Conservation (phyloP, 2,113 vertebrate genomes). For the Dendropsophus ebraccatus region DNA sequence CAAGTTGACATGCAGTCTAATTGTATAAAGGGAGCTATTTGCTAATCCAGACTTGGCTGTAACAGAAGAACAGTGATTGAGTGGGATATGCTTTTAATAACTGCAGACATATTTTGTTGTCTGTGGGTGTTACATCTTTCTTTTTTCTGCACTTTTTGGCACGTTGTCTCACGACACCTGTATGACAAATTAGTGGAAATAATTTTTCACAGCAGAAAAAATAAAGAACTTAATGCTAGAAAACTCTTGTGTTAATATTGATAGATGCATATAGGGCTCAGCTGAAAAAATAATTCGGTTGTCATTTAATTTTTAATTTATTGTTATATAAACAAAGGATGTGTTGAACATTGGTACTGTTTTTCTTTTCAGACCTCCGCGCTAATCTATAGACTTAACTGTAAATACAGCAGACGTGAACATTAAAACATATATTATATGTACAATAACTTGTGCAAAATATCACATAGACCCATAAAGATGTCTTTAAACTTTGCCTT, state of each 20-base stretch:
- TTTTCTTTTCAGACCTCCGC: neutral
- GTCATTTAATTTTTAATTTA: neutral
- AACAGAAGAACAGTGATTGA: constrained; percentile 67
- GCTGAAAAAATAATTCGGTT: constrained; percentile 38
- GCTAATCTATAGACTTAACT: neutral
- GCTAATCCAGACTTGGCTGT: constrained; percentile 83
- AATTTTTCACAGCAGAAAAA: constrained; percentile 68
- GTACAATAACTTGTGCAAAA: neutral
- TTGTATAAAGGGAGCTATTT: constrained; percentile 77
- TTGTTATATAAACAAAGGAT: constrained; percentile 7
- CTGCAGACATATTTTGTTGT: constrained; percentile 75
- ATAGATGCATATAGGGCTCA: constrained; percentile 34
- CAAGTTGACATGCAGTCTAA: constrained; percentile 70
- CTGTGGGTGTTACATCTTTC: constrained; percentile 75
- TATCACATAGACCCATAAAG: neutral
- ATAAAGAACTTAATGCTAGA: constrained; percentile 53
- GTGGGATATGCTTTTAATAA: constrained; percentile 69
- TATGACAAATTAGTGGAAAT: constrained; percentile 69
- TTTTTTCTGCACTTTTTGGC: constrained; percentile 67
- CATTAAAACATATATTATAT: neutral
- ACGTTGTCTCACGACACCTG: constrained; percentile 72
- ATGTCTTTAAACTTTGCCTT: neutral
- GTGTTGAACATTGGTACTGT: neutral
- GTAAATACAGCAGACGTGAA: neutral
- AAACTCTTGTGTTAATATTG: constrained; percentile 13